Percentiles rank a stretch among this genome's conserved stretches.
Evolutionary conservation across 2,888 invertebrate genomes (phyloP).

Genomic region (Acleris cristana): DNA sequence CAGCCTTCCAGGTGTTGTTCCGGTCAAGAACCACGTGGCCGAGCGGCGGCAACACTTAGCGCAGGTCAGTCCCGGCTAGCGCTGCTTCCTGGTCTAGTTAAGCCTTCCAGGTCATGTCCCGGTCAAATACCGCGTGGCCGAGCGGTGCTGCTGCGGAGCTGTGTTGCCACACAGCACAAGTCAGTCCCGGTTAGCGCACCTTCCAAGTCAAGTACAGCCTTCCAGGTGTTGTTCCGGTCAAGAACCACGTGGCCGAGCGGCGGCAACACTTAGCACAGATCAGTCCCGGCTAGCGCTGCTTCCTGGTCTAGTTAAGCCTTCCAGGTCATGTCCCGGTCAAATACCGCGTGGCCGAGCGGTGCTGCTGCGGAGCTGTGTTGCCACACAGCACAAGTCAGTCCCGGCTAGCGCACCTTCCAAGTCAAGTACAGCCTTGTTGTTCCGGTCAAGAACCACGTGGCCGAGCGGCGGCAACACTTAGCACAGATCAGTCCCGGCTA

Average conservation of each 20-base stretch:
- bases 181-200: constrained; percentile 49
- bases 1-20: background rate
- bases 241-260: constrained; percentile 94
- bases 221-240: background rate
- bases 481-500: too few species aligned
- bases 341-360: too few species aligned
- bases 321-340: too few species aligned
- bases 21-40: constrained; percentile 88
- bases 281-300: too few species aligned
- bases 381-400: too few species aligned
- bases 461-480: too few species aligned
- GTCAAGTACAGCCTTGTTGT: too few species aligned
- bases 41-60: constrained; percentile 95
- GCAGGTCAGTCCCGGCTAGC: constrained; percentile 82
- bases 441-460: too few species aligned
- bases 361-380: too few species aligned
- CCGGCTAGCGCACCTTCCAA: too few species aligned
- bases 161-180: constrained; percentile 94
- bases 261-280: constrained; percentile 94
- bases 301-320: too few species aligned
- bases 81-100: background rate
- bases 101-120: constrained; percentile 97
- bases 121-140: constrained; percentile 98
- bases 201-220: background rate
- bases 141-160: too few species aligned